Base-by-base conservation (phyloP, 2,888 invertebrate genomes). In the Arrhopalites spinosus region DNA sequence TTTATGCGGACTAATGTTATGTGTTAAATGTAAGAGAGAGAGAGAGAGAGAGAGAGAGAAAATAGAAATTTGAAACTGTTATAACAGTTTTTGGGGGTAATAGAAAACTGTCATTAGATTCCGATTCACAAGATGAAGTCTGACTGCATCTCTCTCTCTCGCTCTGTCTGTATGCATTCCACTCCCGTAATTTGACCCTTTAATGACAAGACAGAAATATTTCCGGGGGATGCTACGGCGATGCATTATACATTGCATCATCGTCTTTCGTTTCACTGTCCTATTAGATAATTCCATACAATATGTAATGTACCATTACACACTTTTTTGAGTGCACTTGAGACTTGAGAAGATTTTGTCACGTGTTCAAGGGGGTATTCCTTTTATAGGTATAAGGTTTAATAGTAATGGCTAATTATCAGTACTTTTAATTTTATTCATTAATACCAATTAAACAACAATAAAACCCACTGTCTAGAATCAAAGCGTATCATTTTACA, bases 21-120 rank as follows among this genome's bases (percentile, higher is more conserved):
- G 36, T 3, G 11, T 7, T 3, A 36, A 3, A 11, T 63, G 66
- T 7, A 11, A 47, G 66, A 43, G 27, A 45, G 74, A 74, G 56
- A 59, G 25, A 59, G 66, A 67, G 66, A 13, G 56, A 64, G 53
- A 47, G 68, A 25, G 76, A 36, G 11, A 36, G 5, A 7, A 11
- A 36, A 36, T 36, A 36, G 36, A 36, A 11, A 36, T 36, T 36
- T 36, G 76, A 76, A 73, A 76, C 73, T 68, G 30, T 67, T 76
- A 76, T 76, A 76, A 73, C 72, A 73, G 73, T 77, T 77, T 73
- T 73, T 61, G 71, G 77, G 77, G 76, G 74, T 68, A 74, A 74
- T 61, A 27, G 63, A 63, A 75, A 75, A 69, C 75, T 75, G 75
- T 75, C 75, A 75, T 75, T 75, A 75, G 75, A 75, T 64, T 59